Evolutionary conservation across 2,113 vertebrate species (phyloP).

Genomic region (Passer montanus): DNA sequence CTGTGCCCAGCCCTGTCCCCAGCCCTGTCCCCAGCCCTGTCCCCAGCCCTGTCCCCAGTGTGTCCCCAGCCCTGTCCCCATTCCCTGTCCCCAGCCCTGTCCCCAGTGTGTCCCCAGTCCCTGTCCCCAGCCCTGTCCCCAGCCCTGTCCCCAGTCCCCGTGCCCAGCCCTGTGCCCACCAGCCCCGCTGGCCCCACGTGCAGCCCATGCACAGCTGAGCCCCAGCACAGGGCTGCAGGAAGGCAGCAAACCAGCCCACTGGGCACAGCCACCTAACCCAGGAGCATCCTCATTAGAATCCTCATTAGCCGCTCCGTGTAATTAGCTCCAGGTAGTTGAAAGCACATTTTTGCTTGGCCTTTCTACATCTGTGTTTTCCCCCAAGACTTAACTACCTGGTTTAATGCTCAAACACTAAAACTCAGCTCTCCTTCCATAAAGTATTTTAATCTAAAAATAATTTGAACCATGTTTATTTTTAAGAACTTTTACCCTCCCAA

Average conservation of each 20-base stretch:
- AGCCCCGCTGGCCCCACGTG: rapidly evolving
- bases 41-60: no score
- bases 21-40: no score
- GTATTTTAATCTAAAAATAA: constrained; percentile 70
- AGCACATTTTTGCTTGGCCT: background rate
- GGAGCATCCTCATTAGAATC: background rate
- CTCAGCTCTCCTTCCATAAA: constrained; percentile 24
- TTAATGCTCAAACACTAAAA: constrained; percentile 53
- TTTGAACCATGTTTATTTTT: constrained; percentile 66
- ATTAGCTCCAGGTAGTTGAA: background rate
- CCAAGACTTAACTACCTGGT: constrained; percentile 20
- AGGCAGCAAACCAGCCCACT: background rate
- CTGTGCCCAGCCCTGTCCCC: background rate
- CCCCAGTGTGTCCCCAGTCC: background rate
- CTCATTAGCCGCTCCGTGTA: rapidly evolving
- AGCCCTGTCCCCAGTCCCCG: background rate
- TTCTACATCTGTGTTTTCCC: constrained; percentile 32
- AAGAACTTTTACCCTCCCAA: constrained; percentile 66
- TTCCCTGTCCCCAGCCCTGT: no score
- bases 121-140: background rate
- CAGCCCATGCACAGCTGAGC: rapidly evolving
- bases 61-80: background rate
- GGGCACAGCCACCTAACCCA: background rate
- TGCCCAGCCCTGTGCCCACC: background rate
- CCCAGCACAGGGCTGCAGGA: background rate